phyloP scores from a whole-genome alignment of 2,888 invertebrate genomes.

The Anoncus sp. region DNA sequence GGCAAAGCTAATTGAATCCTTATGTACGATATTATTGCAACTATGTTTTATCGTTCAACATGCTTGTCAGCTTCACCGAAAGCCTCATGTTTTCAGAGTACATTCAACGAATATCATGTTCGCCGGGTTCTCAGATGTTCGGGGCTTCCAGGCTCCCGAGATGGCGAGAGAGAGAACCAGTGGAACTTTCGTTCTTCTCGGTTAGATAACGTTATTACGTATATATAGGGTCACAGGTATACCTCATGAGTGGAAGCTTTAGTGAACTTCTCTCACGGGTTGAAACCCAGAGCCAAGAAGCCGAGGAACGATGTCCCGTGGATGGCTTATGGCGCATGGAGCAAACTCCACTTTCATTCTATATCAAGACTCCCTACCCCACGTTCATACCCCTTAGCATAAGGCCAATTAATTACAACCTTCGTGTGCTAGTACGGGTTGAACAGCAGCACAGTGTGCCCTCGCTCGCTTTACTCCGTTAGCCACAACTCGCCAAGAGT shows the following conservation, averaged over 20 bases:
- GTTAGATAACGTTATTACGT: conserved; percentile 56
- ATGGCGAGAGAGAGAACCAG: background rate
- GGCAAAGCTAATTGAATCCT: background rate
- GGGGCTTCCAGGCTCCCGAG: conserved; percentile 1
- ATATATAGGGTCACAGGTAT: conserved; percentile 24
- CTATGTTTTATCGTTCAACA: background rate
- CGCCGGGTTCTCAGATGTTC: conserved; percentile 21
- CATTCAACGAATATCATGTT: conserved; percentile 56
- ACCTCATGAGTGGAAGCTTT: conserved; percentile 40
- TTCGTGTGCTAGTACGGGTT: conserved; percentile 20
- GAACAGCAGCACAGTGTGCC: conserved; percentile 5
- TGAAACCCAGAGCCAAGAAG: conserved; percentile 35
- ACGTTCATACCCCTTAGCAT: conserved; percentile 55
- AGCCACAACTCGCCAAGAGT: conserved; percentile 19
- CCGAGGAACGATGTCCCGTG: conserved; percentile 41
- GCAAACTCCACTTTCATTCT: conserved; percentile 25
- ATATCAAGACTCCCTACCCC: conserved; percentile 48
- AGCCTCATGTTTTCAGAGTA: background rate
- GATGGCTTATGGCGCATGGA: conserved; percentile 19
- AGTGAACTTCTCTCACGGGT: conserved; percentile 41
- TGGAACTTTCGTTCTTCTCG: conserved; percentile 40
- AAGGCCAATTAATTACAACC: conserved; percentile 61
- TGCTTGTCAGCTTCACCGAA: background rate
- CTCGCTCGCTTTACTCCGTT: conserved; percentile 25
- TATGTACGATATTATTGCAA: conserved; percentile 4